A percentile compares a stretch with the other conserved stretches of the same genome.
phyloP scores from a whole-genome alignment of 2,113 vertebrate genomes.

The Mola mola region DNA sequence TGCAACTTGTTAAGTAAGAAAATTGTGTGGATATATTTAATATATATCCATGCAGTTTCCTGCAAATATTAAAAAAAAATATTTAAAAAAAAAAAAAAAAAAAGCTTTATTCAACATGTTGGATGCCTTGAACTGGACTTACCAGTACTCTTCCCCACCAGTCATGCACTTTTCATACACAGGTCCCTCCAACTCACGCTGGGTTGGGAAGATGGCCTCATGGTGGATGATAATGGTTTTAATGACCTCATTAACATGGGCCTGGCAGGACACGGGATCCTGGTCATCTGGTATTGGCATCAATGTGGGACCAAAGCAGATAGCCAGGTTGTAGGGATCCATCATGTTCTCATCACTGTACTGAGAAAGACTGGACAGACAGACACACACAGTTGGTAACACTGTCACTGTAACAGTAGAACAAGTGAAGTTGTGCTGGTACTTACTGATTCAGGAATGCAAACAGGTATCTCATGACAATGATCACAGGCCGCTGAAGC shows the following conservation, averaged over 20 bases:
- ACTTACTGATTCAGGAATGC: constrained; percentile 99
- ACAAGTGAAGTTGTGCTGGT: background rate
- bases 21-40: too few relatives aligned
- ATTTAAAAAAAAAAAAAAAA: too few relatives aligned
- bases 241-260: constrained; percentile 98
- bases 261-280: constrained; percentile 96
- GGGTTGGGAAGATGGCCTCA: constrained; percentile 93
- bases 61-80: too few relatives aligned
- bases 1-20: too few relatives aligned
- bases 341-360: constrained; percentile 99
- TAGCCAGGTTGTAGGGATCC: constrained; percentile 98
- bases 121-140: constrained; percentile 56
- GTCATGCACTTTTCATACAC: constrained; percentile 99
- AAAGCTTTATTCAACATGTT: background rate
- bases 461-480: constrained; percentile 99
- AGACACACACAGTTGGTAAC: constrained; percentile 7
- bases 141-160: constrained; percentile 98
- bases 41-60: too few relatives aligned
- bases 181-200: constrained; percentile 92
- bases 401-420: background rate
- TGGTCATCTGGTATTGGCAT: constrained; percentile 98
- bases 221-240: constrained; percentile 96
- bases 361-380: constrained; percentile 88
- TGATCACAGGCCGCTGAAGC: constrained; percentile 89
- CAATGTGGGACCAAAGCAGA: constrained; percentile 97